These are phyloP conservation scores for Phymanthus crucifer DNA, from an alignment of 92 coral and sea anemone genomes.

Conservation along the genomic window DNA sequence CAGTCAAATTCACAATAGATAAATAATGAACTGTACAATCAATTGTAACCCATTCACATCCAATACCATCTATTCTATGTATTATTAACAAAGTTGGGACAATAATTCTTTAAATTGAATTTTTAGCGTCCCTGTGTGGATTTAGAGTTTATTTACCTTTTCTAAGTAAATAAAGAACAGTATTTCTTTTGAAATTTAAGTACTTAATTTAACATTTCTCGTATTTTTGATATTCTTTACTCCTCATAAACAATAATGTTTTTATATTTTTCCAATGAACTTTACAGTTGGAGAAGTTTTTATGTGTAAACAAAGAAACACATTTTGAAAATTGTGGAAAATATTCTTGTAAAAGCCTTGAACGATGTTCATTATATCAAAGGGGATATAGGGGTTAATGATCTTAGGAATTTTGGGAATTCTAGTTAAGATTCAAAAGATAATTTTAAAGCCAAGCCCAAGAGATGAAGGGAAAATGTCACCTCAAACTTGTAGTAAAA, in stretches of 20 bases:
- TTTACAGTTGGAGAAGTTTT: neutral
- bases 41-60: neutral
- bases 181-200: neutral
- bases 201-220: neutral
- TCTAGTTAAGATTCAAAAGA: neutral
- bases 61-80: neutral
- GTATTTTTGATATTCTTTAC: neutral
- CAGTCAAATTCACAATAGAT: neutral
- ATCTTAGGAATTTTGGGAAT: neutral
- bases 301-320: slow-evolving; percentile 1
- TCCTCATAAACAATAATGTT: neutral
- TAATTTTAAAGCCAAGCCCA: slow-evolving; percentile 11
- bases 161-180: neutral
- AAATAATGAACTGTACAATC: neutral
- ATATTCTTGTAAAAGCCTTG: neutral
- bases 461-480: neutral
- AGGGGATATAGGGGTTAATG: neutral
- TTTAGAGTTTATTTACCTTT: too few relatives aligned
- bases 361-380: neutral
- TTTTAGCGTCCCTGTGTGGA: too few relatives aligned
- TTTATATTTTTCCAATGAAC: neutral
- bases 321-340: neutral
- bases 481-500: neutral
- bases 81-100: neutral
- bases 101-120: too few relatives aligned